phyloP scores from a whole-genome alignment of 2,113 vertebrate species.

The Pitta sordida region DNA sequence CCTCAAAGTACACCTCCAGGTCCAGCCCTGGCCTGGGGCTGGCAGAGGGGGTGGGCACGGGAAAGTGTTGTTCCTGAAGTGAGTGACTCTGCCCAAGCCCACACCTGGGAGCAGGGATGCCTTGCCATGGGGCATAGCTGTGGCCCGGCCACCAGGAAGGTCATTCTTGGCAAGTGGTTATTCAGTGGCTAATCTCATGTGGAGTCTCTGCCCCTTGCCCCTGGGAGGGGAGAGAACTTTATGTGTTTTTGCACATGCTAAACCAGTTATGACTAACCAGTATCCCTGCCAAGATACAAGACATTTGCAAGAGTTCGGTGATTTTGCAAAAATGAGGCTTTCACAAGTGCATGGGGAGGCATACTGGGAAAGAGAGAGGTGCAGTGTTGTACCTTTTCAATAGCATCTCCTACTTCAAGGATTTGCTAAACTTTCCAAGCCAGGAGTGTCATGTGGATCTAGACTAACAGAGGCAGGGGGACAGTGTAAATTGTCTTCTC shows the following conservation, averaged over 20 bases:
- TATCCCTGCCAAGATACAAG: background rate
- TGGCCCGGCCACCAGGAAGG: background rate
- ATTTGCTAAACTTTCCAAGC: background rate
- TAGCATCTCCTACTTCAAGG: background rate
- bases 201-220: background rate
- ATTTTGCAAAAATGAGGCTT: background rate
- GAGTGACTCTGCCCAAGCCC: background rate
- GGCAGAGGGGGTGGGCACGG: background rate
- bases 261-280: background rate
- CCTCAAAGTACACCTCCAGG: background rate
- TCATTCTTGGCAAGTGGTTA: background rate
- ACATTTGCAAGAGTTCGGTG: background rate
- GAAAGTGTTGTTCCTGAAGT: background rate
- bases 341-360: background rate
- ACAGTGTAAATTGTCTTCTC: background rate
- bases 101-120: rapidly evolving
- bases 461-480: background rate
- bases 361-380: background rate
- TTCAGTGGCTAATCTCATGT: background rate
- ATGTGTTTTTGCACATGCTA: background rate
- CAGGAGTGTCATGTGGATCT: background rate
- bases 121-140: background rate
- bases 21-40: background rate
- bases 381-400: rapidly evolving
- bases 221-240: background rate